Evolutionary conservation across 2,797 vertebrate genomes (phyloP), one percentile per base, ranked within the genome.

Genomic region (Rhinichthys osculus): DNA sequence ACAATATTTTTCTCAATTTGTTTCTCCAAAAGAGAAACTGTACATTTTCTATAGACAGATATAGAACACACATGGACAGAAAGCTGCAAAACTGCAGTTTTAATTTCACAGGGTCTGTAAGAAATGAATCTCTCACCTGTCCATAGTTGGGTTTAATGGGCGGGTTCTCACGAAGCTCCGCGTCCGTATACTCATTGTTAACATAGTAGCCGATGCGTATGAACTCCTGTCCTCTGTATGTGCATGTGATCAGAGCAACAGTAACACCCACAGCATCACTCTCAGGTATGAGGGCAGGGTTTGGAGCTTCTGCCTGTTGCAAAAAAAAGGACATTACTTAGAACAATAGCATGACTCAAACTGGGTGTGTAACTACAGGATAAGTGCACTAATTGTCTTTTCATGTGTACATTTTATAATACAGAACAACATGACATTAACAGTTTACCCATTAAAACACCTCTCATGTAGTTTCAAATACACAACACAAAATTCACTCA

Each of bases 171-270:
- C 96, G 95, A 47, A 98, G 95, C 84, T 98, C 97, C 0, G 96
- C 95, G 47, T 96, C 96, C 2, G 95, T 96, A 91, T 98, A 98
- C 92, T 98, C 97, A 38, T 98, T 98, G 94, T 98, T 98, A 80
- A 98, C 97, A 9, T 98, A 98, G 90, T 98, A 98, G 62, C 97
- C 97, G 5, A 98, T 97, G 17, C 97, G 96, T 87, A 98, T 98
- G 89, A 98, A 98, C 91, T 98, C 97, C 88, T 98, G 97, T 47
- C 95, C 96, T 4, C 96, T 95, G 90, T 98, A 98, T 0, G 97
- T 98, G 91, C 97, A 98, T 78, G 97, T 98, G 82, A 98, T 97
- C 21, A 98, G 95, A 85, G 97, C 96, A 9, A 98, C 97, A 0
- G 97, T 98, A 71, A 98, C 97, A 27, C 97, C 97, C 52, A 98